Evolutionary conservation across 2,113 vertebrate species (phyloP).

Genomic region (Rattus rattus): DNA sequence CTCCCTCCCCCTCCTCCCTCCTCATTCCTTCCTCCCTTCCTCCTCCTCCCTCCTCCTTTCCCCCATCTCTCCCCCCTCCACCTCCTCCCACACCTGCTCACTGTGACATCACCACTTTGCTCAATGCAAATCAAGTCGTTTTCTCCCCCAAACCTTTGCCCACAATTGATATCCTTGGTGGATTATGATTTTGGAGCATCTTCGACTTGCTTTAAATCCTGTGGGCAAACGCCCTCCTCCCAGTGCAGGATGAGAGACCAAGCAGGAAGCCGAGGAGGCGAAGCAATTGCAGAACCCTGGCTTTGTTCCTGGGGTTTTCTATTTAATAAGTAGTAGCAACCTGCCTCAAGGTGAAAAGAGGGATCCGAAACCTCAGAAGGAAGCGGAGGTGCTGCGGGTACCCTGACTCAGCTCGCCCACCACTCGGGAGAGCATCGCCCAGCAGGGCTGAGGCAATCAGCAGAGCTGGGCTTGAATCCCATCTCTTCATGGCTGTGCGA

Average conservation of each 20-base stretch:
- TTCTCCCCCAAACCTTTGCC: not conserved
- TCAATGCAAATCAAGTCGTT: not conserved
- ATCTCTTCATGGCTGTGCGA: not conserved
- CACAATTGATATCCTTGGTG: not conserved
- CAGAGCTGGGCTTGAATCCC: not conserved
- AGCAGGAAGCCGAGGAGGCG: not conserved
- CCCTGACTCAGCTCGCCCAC: not conserved
- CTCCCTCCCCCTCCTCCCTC: not conserved
- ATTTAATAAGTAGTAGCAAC: not conserved
- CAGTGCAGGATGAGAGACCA: not conserved
- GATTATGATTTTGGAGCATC: conserved; percentile 7
- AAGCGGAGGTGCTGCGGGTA: not conserved
- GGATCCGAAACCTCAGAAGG: not conserved
- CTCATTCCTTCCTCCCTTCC: too few species aligned
- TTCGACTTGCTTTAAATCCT: conserved; percentile 1
- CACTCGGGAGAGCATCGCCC: rapidly evolving
- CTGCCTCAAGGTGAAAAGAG: not conserved
- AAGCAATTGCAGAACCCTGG: not conserved
- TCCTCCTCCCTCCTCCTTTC: not conserved
- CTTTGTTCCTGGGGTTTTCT: not conserved
- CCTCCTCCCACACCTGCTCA: not conserved
- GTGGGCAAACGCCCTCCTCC: not conserved
- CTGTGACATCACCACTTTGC: not conserved
- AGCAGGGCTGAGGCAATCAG: rapidly evolving
- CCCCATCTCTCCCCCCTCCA: too few species aligned